Conservation (phyloP, 2,888 invertebrate genomes). For the Rhamphomyia laevipes region DNA sequence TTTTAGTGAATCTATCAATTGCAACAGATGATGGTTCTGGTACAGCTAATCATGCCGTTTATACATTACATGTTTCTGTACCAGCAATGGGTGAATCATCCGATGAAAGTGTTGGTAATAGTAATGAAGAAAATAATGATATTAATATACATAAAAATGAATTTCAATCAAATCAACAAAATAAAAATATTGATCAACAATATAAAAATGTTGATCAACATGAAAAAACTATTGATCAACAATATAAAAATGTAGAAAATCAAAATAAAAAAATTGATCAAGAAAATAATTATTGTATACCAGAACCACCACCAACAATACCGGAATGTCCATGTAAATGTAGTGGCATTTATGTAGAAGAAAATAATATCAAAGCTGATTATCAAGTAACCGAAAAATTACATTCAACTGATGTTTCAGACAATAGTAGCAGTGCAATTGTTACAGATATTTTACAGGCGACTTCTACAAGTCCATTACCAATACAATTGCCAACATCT, state of each 20-base stretch:
- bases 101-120: constrained; percentile 28
- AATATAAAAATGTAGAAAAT: not conserved
- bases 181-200: not conserved
- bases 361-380: not conserved
- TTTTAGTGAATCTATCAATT: constrained; percentile 73
- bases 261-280: no score
- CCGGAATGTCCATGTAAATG: constrained; percentile 29
- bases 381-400: not conserved
- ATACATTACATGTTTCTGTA: constrained; percentile 68
- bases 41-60: constrained; percentile 51
- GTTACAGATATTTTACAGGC: not conserved
- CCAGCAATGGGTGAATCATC: constrained; percentile 44
- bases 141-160: not conserved
- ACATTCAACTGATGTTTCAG: not conserved
- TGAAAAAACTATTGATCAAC: not conserved
- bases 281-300: constrained; percentile 20
- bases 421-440: not conserved
- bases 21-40: constrained; percentile 51
- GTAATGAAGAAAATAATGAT: constrained; percentile 23
- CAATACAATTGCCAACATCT: not conserved
- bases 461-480: not conserved
- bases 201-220: not conserved
- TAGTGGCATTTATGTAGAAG: not conserved
- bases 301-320: constrained; percentile 34
- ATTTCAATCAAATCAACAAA: not conserved